These are phyloP conservation scores for Contarinia nasturtii DNA, from an alignment of 1,140 invertebrate genomes.

Conservation along the genomic window DNA sequence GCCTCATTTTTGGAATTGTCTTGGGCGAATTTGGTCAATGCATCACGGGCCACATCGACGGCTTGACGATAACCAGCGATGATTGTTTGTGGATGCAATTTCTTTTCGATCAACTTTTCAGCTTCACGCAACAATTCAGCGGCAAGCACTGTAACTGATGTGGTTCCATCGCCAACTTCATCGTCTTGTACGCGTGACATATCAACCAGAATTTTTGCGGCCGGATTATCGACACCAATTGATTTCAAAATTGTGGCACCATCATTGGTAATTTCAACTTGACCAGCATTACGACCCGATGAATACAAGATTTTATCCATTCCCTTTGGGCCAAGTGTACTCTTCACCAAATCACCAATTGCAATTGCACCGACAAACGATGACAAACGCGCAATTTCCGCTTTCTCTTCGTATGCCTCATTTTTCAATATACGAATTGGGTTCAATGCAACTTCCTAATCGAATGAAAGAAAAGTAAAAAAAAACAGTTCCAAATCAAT, in stretches of 20 bases:
- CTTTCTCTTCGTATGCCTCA: slow-evolving; percentile 95
- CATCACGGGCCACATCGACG: slow-evolving; percentile 59
- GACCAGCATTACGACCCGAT: slow-evolving; percentile 56
- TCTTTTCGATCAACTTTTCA: slow-evolving; percentile 81
- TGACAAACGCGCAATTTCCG: slow-evolving; percentile 85
- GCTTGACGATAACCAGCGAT: slow-evolving; percentile 88
- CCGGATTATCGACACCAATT: slow-evolving; percentile 96
- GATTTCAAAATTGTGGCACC: slow-evolving; percentile 96
- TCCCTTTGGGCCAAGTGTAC: slow-evolving; percentile 95
- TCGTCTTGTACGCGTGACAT: slow-evolving; percentile 98
- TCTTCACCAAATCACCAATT: slow-evolving; percentile 96
- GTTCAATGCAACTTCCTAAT: slow-evolving; percentile 63
- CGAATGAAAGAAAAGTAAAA: background rate
- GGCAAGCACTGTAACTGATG: slow-evolving; percentile 93
- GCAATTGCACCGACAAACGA: slow-evolving; percentile 96
- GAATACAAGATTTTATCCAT: slow-evolving; percentile 99
- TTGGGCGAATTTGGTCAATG: slow-evolving; percentile 53
- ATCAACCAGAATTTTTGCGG: slow-evolving; percentile 95
- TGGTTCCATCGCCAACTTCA: slow-evolving; percentile 99
- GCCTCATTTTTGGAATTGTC: slow-evolving; percentile 67
- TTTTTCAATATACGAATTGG: slow-evolving; percentile 84
- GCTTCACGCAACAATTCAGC: slow-evolving; percentile 90
- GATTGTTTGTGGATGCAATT: slow-evolving; percentile 97
- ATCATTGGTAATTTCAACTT: slow-evolving; percentile 95
- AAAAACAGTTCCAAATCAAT: no score